Evolutionary conservation across 2,113 vertebrate species (phyloP).

Genomic region (Apodemus speciosus): DNA sequence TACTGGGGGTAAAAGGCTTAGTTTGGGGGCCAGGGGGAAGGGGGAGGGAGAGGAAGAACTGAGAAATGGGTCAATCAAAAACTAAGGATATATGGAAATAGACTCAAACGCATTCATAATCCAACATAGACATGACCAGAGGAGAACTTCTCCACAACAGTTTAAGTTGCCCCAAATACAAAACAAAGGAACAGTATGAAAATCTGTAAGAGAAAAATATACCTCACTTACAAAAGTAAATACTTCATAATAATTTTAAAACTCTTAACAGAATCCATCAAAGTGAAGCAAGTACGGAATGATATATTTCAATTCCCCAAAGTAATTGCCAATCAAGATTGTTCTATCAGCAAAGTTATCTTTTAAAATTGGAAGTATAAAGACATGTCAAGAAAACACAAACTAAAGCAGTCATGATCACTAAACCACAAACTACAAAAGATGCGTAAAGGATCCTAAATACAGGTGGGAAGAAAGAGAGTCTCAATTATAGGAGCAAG

Average conservation of each 20-base stretch:
- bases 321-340: background rate
- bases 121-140: background rate
- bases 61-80: background rate
- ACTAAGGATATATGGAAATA: background rate
- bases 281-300: background rate
- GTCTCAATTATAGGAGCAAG: background rate
- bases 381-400: background rate
- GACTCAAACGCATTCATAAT: background rate
- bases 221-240: background rate
- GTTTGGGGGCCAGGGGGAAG: background rate
- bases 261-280: background rate
- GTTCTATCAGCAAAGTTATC: background rate
- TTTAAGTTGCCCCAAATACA: background rate
- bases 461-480: background rate
- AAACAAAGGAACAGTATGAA: background rate
- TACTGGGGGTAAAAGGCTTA: background rate
- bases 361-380: background rate
- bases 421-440: background rate
- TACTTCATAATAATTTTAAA: background rate
- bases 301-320: background rate
- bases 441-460: too few species aligned
- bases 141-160: background rate
- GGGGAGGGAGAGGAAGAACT: background rate
- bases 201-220: background rate
- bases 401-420: background rate